Percentiles rank a stretch among this genome's conserved stretches.
Conservation (phyloP, 2,797 vertebrate genomes). For the Acanthornis magna region DNA sequence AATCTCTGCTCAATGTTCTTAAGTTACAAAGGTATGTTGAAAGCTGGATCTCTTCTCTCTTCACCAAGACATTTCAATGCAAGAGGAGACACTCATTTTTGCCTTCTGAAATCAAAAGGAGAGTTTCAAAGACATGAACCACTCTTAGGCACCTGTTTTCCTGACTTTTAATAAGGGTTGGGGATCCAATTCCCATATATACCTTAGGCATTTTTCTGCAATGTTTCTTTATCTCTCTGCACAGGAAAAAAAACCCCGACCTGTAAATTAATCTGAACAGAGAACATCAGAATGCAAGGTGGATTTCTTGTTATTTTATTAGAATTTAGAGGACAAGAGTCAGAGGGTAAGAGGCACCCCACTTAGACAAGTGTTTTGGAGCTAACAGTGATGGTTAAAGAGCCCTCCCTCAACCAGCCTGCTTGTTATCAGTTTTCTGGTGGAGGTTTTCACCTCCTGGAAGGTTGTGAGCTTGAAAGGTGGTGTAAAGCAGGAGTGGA, state of each 20-base stretch:
- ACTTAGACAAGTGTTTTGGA: neutral
- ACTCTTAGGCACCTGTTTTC: neutral
- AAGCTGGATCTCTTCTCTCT: neutral
- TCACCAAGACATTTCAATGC: rapidly evolving
- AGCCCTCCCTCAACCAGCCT: neutral
- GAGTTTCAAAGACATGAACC: neutral
- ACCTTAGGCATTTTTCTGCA: constrained; percentile 11
- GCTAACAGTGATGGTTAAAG: neutral
- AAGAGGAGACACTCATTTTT: neutral
- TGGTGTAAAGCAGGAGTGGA: neutral
- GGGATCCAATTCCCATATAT: neutral
- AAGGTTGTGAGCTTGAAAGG: neutral
- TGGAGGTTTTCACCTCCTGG: neutral
- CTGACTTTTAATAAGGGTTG: neutral
- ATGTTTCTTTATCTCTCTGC: neutral
- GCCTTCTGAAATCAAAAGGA: neutral
- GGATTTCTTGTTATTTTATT: neutral
- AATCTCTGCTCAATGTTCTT: neutral
- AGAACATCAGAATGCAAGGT: neutral
- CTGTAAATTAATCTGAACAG: neutral
- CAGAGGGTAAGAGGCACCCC: neutral
- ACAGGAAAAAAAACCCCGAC: neutral
- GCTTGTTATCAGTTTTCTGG: neutral
- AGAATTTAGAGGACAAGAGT: neutral
- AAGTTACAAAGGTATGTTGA: neutral